Base-by-base conservation (phyloP, 2,113 vertebrate genomes). In the Plecturocebus donacophilus region DNA sequence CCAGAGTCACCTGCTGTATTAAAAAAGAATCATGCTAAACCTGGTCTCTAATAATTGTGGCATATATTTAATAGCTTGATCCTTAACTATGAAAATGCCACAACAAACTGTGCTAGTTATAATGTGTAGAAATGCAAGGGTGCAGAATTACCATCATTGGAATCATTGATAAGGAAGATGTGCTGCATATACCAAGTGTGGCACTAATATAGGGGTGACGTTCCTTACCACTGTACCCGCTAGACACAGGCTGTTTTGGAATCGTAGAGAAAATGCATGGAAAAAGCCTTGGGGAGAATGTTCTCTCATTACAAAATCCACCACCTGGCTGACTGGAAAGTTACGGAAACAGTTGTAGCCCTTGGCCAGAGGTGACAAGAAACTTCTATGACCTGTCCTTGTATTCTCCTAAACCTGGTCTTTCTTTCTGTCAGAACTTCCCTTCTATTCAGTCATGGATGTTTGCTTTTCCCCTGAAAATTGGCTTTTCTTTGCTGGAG, bases 51-150 rank as follows among this genome's bases (percentile, higher is more conserved):
- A 47, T 49, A 83, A 87, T 76, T 58, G 90, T 56, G 17, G 30
- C 49, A 38, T 94, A 89, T 56, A 14, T 76, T 92, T 77, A 95
- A 54, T 14, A 95, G 20, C 13, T 88, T 81, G 61, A 90, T 47
- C 91, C 19, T 92, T 80, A 84, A 89, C 7, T 2, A 32, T 58
- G 5, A 23, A 30, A 80, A 61, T 32, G 54, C 19, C 38, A 52
- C 7, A 66, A 75, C 12, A 3, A 83, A 54, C 45, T 23, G 19
- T 38, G 6, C 6, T 35, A 32, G 9, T 47, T 47, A 30, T 52
- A 23, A 45, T 25, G 56, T 40, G n/a, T 32, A 35, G 35, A 66
- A 38, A 40, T n/a, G 16, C n/a, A 66, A 47, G 10, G 19, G 21
- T 75, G 9, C n/a, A 14, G n/a, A 79, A 49, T 76, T 21, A n/a